Evolutionary conservation across 2,888 invertebrate species (phyloP).

Genomic region (Patella depressa): DNA sequence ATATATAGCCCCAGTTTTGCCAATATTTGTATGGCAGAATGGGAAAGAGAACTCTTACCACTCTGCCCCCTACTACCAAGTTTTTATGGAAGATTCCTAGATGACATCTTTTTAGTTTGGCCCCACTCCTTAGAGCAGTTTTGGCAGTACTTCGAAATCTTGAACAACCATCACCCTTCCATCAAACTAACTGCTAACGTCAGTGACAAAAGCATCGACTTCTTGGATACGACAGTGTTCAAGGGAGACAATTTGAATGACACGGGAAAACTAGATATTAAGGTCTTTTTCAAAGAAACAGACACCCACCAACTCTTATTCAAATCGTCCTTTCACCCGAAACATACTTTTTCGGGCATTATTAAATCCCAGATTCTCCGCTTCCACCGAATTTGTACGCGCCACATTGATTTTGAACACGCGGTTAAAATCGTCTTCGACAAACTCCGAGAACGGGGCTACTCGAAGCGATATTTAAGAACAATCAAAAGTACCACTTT

Average conservation of each 20-base stretch:
- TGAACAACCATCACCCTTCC: constrained; percentile 1
- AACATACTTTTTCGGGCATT: no score
- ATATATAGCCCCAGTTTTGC: not conserved
- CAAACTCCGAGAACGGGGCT: no score
- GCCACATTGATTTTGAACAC: no score
- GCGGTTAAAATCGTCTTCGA: no score
- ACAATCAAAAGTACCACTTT: no score
- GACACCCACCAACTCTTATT: not conserved
- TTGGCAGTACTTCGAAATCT: constrained; percentile 4
- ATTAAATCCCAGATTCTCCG: no score
- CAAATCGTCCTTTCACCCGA: not conserved
- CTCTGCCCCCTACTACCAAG: not conserved
- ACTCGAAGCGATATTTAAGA: no score
- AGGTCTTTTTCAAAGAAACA: not conserved
- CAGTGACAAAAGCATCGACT: not conserved
- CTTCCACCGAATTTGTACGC: no score
- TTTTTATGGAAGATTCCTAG: constrained; percentile 1
- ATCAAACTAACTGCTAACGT: not conserved
- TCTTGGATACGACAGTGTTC: constrained; percentile 3
- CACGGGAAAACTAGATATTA: not conserved
- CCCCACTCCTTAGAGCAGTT: not conserved
- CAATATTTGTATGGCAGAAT: not conserved
- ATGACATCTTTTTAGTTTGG: not conserved
- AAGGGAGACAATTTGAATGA: not conserved
- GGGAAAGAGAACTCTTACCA: not conserved